A percentile compares a stretch with the other conserved stretches of the same genome.
Conservation (phyloP, 1,140 invertebrate species). For the Globodera ellingtonae region DNA sequence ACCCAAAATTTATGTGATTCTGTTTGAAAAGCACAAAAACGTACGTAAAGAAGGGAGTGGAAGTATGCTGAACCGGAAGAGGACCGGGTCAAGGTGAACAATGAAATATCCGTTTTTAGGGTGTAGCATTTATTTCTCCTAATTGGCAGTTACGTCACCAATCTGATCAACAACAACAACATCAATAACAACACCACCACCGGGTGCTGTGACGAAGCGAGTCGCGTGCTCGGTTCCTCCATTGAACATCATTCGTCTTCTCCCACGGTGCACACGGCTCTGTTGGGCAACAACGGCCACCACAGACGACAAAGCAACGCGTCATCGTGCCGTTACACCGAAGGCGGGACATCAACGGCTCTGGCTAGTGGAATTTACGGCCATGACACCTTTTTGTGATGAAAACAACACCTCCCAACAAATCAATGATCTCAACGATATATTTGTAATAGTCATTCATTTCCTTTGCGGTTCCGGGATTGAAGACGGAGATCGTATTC, state of each 20-base stretch:
- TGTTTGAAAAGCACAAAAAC: conserved; percentile 75
- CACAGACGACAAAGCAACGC: background rate
- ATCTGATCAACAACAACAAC: conserved; percentile 40
- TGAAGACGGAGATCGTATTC: no score
- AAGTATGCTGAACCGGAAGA: conserved; percentile 57
- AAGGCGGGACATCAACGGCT: background rate
- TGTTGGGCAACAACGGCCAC: conserved; percentile 37
- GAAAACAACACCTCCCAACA: background rate
- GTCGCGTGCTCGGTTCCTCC: conserved; percentile 7
- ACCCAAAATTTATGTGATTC: conserved; percentile 73
- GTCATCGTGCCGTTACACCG: background rate
- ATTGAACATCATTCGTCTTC: conserved; percentile 12
- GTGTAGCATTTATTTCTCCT: conserved; percentile 14
- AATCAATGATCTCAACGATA: background rate
- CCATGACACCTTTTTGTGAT: background rate
- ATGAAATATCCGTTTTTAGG: conserved; percentile 2
- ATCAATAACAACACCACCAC: conserved; percentile 35
- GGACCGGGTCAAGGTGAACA: background rate
- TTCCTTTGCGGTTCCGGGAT: no score
- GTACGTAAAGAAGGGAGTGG: conserved; percentile 67
- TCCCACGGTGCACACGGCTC: conserved; percentile 56
- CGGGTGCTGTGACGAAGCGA: conserved; percentile 31
- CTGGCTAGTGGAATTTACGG: background rate
- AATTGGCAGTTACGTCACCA: conserved; percentile 21
- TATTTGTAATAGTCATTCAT: no score